A percentile compares a stretch with the other conserved stretches of the same genome.
phyloP scores from a whole-genome alignment of 1,140 invertebrate genomes.

The Lepidotrigona ventralis region DNA sequence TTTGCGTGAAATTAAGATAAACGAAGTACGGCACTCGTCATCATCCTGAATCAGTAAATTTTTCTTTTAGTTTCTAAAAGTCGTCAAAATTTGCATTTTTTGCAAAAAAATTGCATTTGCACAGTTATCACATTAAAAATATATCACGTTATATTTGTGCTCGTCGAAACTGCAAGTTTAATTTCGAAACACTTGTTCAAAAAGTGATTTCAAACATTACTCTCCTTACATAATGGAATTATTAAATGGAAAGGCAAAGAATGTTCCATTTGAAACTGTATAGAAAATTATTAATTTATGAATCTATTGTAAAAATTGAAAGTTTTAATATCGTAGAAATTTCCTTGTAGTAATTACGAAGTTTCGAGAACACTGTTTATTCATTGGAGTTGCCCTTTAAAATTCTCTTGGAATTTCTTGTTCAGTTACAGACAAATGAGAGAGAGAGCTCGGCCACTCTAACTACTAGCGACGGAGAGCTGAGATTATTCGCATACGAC shows the following conservation, averaged over 20 bases:
- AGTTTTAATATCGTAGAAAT: background rate
- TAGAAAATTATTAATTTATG: background rate
- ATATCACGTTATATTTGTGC: too few species aligned
- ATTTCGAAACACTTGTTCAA: too few species aligned
- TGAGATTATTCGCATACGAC: constrained; percentile 78
- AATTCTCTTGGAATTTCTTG: background rate
- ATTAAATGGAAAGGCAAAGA: background rate
- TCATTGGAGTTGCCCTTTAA: background rate
- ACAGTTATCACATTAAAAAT: too few species aligned
- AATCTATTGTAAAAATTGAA: background rate
- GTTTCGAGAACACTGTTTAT: background rate
- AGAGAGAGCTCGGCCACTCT: constrained; percentile 78
- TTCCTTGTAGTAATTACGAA: background rate
- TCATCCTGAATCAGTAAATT: too few species aligned
- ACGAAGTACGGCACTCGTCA: too few species aligned
- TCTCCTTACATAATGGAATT: too few species aligned
- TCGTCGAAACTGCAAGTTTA: too few species aligned
- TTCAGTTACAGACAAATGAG: constrained; percentile 77
- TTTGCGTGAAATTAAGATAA: too few species aligned
- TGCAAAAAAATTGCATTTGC: too few species aligned
- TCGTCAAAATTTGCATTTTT: too few species aligned
- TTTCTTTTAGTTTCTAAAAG: too few species aligned
- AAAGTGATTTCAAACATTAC: too few species aligned
- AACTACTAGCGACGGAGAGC: constrained; percentile 78
- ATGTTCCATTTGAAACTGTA: background rate